phyloP scores from a whole-genome alignment of 2,113 vertebrate genomes.

The Indicator indicator region DNA sequence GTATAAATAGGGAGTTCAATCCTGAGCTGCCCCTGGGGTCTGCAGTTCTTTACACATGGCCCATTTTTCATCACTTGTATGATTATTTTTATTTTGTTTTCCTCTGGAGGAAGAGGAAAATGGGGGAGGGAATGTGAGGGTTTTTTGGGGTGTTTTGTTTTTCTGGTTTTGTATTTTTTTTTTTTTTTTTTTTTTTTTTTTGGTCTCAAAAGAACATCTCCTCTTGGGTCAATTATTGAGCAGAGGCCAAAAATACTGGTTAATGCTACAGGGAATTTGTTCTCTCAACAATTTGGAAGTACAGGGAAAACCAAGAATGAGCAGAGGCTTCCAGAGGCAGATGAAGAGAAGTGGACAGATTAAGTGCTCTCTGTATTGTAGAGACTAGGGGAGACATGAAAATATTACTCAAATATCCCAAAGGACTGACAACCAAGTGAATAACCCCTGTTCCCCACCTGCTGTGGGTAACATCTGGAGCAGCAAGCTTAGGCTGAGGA shows the following conservation, averaged over 20 bases:
- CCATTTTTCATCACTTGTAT: constrained; percentile 62
- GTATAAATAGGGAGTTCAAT: constrained; percentile 68
- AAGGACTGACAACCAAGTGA: background rate
- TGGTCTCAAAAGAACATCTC: background rate
- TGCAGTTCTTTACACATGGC: constrained; percentile 54
- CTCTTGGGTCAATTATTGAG: background rate
- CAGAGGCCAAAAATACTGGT: background rate
- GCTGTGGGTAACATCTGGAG: background rate
- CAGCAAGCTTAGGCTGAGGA: background rate
- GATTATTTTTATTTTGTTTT: constrained; percentile 33
- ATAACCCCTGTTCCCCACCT: background rate
- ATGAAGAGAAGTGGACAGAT: background rate
- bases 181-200: background rate
- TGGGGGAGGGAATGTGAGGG: background rate
- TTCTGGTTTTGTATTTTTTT: background rate
- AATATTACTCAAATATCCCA: background rate
- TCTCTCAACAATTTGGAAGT: background rate
- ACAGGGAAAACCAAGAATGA: background rate
- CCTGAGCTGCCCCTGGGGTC: constrained; percentile 33
- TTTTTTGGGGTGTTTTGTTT: background rate
- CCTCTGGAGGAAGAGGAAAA: constrained; percentile 25
- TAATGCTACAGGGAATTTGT: background rate
- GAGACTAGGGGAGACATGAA: background rate
- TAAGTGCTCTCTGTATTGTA: background rate
- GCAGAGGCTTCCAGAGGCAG: background rate